Evolutionary conservation across 2,797 vertebrate genomes (phyloP).

Genomic region (Otolemur crassicaudatus): DNA sequence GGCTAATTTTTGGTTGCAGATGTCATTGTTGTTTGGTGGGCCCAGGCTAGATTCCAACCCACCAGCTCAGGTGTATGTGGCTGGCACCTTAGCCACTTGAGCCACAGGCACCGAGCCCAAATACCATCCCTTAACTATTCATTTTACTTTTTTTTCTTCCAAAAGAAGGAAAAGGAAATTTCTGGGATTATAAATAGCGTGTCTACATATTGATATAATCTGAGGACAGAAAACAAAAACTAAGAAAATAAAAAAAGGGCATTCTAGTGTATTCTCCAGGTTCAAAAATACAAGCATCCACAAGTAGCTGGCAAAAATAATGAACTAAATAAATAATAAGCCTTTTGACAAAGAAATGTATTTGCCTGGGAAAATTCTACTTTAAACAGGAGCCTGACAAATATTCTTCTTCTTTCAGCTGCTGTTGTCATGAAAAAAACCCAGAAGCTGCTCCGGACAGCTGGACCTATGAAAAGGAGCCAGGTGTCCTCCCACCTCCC

Average conservation of each 20-base stretch:
- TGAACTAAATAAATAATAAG: not conserved
- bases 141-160: not conserved
- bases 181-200: not conserved
- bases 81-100: too few species aligned
- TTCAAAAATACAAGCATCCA: not conserved
- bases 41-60: too few species aligned
- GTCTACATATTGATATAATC: not conserved
- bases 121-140: not conserved
- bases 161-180: not conserved
- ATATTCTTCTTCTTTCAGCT: not conserved
- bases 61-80: too few species aligned
- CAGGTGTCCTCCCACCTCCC: not conserved
- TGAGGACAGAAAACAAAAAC: not conserved
- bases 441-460: not conserved
- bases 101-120: not conserved
- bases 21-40: too few species aligned
- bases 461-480: not conserved
- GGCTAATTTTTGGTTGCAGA: too few species aligned
- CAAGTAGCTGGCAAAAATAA: not conserved
- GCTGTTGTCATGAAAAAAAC: not conserved
- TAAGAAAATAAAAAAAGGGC: constrained; percentile 18
- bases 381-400: not conserved
- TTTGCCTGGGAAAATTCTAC: constrained; percentile 12
- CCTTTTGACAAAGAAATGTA: not conserved
- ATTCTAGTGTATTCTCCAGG: not conserved